Percentiles rank a stretch among this genome's conserved stretches.
Conservation (phyloP, 1,140 invertebrate genomes). For the Tribolium castaneum region DNA sequence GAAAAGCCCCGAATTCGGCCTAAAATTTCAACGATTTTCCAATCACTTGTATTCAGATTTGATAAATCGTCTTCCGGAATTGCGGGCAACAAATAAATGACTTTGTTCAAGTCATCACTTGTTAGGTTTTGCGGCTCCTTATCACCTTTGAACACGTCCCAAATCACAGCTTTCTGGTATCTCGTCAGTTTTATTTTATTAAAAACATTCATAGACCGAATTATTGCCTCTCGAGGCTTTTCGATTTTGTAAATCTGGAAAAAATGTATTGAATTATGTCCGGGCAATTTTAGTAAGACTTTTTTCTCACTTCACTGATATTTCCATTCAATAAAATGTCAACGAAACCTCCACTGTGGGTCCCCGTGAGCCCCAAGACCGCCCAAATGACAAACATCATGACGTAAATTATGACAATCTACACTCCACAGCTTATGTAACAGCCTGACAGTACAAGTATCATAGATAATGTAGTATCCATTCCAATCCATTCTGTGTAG, state of each 20-base stretch:
- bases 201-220: not conserved
- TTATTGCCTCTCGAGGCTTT: not conserved
- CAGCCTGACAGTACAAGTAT: too few species aligned
- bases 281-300: too few species aligned
- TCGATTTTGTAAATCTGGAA: not conserved
- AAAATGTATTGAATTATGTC: too few species aligned
- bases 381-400: too few species aligned
- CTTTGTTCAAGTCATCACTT: constrained; percentile 23
- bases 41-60: constrained; percentile 46
- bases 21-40: constrained; percentile 43
- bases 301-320: not conserved
- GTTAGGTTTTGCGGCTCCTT: not conserved
- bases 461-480: too few species aligned
- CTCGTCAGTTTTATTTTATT: not conserved
- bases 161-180: constrained; percentile 24
- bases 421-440: too few species aligned
- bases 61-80: constrained; percentile 51
- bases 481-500: too few species aligned
- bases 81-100: constrained; percentile 11
- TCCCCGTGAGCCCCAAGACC: not conserved
- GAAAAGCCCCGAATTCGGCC: constrained; percentile 35
- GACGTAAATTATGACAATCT: too few species aligned
- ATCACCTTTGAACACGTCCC: constrained; percentile 44
- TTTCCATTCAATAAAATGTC: not conserved
- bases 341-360: not conserved